A percentile compares a stretch with the other conserved stretches of the same genome.
phyloP scores from a whole-genome alignment of 1,140 invertebrate species.

The Sycobia sp. region DNA sequence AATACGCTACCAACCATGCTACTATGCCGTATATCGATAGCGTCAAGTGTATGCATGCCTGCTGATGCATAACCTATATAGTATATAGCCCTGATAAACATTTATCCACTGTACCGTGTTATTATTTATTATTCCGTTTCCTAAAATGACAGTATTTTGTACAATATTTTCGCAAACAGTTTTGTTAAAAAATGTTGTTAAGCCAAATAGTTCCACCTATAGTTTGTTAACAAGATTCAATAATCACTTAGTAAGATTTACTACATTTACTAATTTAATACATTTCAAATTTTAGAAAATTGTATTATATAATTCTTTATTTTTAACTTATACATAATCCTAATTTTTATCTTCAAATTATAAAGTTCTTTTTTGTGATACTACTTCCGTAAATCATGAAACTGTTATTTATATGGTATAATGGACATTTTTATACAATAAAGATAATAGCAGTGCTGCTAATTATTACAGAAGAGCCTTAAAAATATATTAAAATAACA shows the following conservation, averaged over 20 bases:
- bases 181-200: conserved; percentile 25
- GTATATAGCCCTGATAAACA: no score
- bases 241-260: conserved; percentile 20
- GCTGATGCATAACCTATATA: no score
- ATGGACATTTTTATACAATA: no score
- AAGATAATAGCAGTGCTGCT: no score
- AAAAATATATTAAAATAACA: background rate
- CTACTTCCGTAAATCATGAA: background rate
- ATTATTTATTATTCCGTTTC: no score
- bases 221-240: conserved; percentile 9
- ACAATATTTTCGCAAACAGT: conserved; percentile 21
- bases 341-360: background rate
- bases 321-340: conserved; percentile 9
- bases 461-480: no score
- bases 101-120: no score
- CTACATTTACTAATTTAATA: background rate
- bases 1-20: no score
- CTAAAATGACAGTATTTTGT: no score
- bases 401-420: background rate
- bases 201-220: background rate
- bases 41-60: no score
- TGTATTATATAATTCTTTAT: background rate
- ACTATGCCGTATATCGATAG: no score
- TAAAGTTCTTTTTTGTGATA: background rate
- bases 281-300: conserved; percentile 9